Evolutionary conservation across 2,113 vertebrate genomes (phyloP).

Genomic region (Gnathonemus longibarbis): DNA sequence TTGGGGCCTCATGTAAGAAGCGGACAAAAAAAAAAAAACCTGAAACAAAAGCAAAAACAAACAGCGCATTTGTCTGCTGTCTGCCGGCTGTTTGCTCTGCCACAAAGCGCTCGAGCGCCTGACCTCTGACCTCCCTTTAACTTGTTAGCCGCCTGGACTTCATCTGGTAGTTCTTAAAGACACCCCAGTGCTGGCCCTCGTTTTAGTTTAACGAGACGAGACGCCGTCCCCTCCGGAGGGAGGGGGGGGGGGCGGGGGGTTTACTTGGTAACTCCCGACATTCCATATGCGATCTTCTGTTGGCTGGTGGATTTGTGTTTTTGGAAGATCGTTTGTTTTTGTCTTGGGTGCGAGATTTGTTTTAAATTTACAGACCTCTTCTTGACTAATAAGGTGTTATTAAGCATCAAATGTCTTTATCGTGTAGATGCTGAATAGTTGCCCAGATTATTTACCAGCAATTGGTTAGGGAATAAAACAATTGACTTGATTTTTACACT

Average conservation of each 20-base stretch:
- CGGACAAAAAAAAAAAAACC: not conserved
- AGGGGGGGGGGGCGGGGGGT: not conserved
- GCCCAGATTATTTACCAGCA: not conserved
- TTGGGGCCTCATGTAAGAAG: not conserved
- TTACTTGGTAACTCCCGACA: not conserved
- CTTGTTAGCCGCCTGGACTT: not conserved
- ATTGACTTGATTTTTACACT: not conserved
- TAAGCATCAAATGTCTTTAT: not conserved
- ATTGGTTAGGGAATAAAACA: not conserved
- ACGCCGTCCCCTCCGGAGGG: not conserved
- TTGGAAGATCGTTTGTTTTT: not conserved
- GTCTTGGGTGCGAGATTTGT: not conserved
- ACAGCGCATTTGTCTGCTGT: not conserved
- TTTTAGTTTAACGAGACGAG: not conserved
- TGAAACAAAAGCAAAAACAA: conserved; percentile 7
- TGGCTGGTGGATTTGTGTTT: not conserved
- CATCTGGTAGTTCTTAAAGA: not conserved
- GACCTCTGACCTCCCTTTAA: not conserved
- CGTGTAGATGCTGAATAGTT: not conserved
- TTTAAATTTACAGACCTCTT: not conserved
- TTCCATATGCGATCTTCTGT: not conserved
- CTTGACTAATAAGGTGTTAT: not conserved
- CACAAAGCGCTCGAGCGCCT: not conserved
- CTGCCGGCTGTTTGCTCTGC: not conserved
- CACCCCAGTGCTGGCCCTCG: not conserved